Percentiles rank a stretch among this genome's conserved stretches.
Evolutionary conservation across 2,888 invertebrate genomes (phyloP).

Genomic region (Chrysolina oricalcia): DNA sequence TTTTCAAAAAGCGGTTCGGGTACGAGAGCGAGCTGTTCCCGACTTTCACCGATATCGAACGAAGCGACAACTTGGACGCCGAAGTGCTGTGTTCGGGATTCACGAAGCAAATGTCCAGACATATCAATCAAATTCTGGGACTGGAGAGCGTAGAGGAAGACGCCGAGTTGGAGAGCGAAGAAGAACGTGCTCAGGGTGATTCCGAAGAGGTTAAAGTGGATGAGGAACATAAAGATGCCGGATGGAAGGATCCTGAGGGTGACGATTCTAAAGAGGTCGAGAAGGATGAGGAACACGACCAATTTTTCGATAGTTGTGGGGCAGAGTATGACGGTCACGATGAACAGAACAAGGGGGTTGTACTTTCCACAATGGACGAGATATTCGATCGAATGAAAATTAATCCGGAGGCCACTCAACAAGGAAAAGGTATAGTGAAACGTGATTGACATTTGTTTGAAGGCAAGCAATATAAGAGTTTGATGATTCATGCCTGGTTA

Average conservation of each 20-base stretch:
- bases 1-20: conserved; percentile 84
- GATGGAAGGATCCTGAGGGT: not conserved
- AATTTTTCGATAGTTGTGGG: conserved; percentile 35
- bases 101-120: conserved; percentile 86
- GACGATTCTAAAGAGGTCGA: conserved; percentile 40
- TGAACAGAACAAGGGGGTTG: conserved; percentile 4
- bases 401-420: conserved; percentile 24
- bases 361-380: conserved; percentile 51
- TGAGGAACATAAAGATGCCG: not conserved
- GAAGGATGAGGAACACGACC: conserved; percentile 40
- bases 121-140: conserved; percentile 77
- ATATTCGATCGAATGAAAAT: conserved; percentile 49
- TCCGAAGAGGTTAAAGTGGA: not conserved
- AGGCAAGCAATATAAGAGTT: too few relatives aligned
- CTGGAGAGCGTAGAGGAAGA: conserved; percentile 60
- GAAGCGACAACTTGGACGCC: conserved; percentile 88
- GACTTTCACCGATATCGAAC: conserved; percentile 82
- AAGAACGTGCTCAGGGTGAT: conserved; percentile 25
- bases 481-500: too few relatives aligned
- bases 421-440: conserved; percentile 13
- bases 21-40: conserved; percentile 91
- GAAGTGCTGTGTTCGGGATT: conserved; percentile 94
- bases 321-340: not conserved
- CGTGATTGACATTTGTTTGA: too few relatives aligned
- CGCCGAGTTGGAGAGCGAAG: conserved; percentile 44